phyloP scores from a whole-genome alignment of 2,888 invertebrate species.

The Temnothorax ravouxi region DNA sequence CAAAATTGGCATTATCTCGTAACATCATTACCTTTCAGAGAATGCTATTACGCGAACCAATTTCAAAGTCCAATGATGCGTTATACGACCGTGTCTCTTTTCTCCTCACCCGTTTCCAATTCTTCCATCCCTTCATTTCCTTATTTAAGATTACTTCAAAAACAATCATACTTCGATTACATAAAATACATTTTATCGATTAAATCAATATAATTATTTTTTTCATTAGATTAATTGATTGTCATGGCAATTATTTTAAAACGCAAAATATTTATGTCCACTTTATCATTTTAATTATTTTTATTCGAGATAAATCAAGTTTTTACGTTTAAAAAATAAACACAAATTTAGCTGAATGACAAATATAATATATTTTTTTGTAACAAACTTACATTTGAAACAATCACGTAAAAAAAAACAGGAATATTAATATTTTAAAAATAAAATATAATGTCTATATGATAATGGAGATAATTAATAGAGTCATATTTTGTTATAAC shows the following conservation, averaged over 20 bases:
- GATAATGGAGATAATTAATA: background rate
- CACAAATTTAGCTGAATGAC: background rate
- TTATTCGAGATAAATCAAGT: background rate
- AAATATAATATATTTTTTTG: background rate
- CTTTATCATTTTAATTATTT: background rate
- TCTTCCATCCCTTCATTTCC: background rate
- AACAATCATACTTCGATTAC: conserved; percentile 20
- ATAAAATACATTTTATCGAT: background rate
- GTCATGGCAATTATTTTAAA: background rate
- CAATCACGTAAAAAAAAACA: background rate
- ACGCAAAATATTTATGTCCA: background rate
- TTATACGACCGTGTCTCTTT: conserved; percentile 55
- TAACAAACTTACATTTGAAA: background rate
- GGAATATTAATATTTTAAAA: background rate
- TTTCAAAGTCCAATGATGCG: conserved; percentile 71
- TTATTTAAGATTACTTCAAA: background rate
- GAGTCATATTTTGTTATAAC: background rate
- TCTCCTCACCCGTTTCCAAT: background rate
- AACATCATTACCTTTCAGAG: conserved; percentile 69
- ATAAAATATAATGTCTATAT: background rate
- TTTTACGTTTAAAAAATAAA: background rate
- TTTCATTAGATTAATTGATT: background rate
- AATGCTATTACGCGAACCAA: conserved; percentile 61
- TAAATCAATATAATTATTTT: background rate
- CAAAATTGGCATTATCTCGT: conserved; percentile 65